phyloP scores from a whole-genome alignment of 2,888 invertebrate genomes.

The Cloeon dipterum region DNA sequence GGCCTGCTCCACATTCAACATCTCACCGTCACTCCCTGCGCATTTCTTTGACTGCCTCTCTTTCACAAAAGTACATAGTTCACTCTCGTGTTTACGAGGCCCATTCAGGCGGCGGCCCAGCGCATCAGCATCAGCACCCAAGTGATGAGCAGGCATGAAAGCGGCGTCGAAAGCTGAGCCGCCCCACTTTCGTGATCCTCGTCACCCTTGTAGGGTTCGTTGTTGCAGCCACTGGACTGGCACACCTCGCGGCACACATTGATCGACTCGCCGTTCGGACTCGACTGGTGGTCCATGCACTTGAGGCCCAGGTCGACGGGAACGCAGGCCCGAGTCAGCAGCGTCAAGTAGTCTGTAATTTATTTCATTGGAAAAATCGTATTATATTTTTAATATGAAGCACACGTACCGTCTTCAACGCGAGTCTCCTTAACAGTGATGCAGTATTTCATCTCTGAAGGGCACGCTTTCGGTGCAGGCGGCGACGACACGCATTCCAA shows the following conservation, averaged over 20 bases:
- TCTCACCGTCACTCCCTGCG: no score
- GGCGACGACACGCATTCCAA: background rate
- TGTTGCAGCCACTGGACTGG: slow-evolving; percentile 1
- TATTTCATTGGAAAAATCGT: background rate
- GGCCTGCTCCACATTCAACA: no score
- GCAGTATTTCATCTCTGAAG: background rate
- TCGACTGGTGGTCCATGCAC: background rate
- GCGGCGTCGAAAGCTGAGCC: no score
- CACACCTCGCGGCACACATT: background rate
- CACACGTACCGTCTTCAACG: background rate
- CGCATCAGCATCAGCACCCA: no score
- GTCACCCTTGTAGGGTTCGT: no score
- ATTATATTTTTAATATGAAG: background rate
- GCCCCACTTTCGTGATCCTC: no score
- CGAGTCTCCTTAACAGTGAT: background rate
- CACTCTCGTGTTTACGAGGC: no score
- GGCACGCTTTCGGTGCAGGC: background rate
- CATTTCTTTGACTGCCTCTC: no score
- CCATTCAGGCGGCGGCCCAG: no score
- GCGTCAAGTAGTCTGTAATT: background rate
- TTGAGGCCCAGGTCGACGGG: background rate
- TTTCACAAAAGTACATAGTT: no score
- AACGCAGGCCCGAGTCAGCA: background rate
- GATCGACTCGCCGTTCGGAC: background rate
- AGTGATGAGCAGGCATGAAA: no score